Conservation (phyloP, 2,113 vertebrate species). For the Climacteris rufus region DNA sequence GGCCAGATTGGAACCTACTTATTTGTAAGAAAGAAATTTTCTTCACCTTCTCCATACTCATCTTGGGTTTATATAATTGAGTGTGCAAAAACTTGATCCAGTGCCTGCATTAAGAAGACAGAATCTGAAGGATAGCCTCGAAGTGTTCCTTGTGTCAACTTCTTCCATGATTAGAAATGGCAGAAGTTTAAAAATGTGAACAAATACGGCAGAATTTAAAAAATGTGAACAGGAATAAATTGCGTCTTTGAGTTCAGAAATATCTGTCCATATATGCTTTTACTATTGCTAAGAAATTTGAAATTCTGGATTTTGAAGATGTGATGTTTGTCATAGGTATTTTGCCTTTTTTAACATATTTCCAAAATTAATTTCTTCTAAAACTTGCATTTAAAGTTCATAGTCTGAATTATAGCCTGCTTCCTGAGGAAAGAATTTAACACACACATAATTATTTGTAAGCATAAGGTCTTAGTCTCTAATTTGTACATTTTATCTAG, state of each 20-base stretch:
- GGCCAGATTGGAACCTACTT: neutral
- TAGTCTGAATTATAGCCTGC: neutral
- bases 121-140: neutral
- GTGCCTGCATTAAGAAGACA: neutral
- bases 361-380: neutral
- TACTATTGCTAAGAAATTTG: neutral
- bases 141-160: neutral
- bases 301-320: neutral
- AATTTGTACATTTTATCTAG: neutral
- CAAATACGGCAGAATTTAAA: neutral
- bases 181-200: neutral
- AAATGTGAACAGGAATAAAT: neutral
- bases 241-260: neutral
- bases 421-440: neutral
- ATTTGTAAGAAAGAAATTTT: neutral
- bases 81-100: neutral
- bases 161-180: accelerated
- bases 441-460: neutral
- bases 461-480: neutral
- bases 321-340: neutral
- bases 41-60: neutral
- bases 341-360: neutral
- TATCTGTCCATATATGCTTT: neutral
- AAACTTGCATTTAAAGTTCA: neutral
- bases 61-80: neutral